These are phyloP conservation scores for Drosophila niveifrons DNA, from an alignment of 2,888 invertebrate genomes.

Conservation along the genomic window DNA sequence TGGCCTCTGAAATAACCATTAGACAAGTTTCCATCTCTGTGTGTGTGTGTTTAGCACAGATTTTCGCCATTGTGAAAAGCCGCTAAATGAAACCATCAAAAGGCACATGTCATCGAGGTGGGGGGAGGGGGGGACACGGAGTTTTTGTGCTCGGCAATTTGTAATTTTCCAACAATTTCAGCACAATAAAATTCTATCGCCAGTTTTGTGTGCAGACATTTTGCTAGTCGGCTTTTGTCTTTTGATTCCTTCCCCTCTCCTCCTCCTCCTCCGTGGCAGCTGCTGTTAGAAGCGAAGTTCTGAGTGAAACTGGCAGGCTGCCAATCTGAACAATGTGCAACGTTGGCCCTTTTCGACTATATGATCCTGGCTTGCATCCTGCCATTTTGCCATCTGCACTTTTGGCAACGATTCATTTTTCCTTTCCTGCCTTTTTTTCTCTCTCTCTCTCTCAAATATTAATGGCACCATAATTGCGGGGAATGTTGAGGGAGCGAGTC, in stretches of 20 bases:
- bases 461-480: slow-evolving; percentile 59
- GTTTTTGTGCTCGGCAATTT: slow-evolving; percentile 47
- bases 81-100: slow-evolving; percentile 35
- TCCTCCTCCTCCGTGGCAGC: too few relatives aligned
- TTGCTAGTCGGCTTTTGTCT: slow-evolving; percentile 47
- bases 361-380: slow-evolving; percentile 42
- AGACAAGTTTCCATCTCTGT: neutral
- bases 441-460: slow-evolving; percentile 21
- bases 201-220: slow-evolving; percentile 37
- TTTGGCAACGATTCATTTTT: slow-evolving; percentile 52
- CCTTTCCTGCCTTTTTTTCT: slow-evolving; percentile 15
- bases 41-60: slow-evolving; percentile 1
- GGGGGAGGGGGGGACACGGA: neutral
- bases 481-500: slow-evolving; percentile 9
- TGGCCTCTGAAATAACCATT: slow-evolving; percentile 30
- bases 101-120: slow-evolving; percentile 21
- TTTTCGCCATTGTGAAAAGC: slow-evolving; percentile 22
- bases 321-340: slow-evolving; percentile 56
- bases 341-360: slow-evolving; percentile 41
- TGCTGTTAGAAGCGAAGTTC: slow-evolving; percentile 20
- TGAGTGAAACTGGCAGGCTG: slow-evolving; percentile 62
- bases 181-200: slow-evolving; percentile 70
- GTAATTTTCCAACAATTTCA: slow-evolving; percentile 70
- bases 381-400: slow-evolving; percentile 41
- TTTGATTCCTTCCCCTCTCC: slow-evolving; percentile 10